These are phyloP conservation scores for Neopelma chrysocephalum DNA, from an alignment of 2,797 vertebrate species.

Conservation along the genomic window DNA sequence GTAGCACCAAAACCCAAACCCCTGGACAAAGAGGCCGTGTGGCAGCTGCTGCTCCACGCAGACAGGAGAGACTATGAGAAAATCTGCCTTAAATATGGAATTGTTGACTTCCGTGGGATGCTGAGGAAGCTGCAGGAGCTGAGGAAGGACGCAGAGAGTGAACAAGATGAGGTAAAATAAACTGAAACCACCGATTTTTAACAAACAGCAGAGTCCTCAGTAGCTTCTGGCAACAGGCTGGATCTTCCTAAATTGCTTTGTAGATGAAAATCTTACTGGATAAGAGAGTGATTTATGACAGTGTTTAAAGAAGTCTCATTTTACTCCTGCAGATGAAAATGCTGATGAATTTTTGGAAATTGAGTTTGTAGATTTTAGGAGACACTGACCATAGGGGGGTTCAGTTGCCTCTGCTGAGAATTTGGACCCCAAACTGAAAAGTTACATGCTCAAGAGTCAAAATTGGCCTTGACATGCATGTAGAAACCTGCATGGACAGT, in stretches of 20 bases:
- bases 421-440: neutral
- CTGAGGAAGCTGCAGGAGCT: slow-evolving; percentile 83
- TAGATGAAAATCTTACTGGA: neutral
- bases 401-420: neutral
- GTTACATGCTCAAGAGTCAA: neutral
- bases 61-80: slow-evolving; percentile 87
- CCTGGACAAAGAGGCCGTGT: slow-evolving; percentile 79
- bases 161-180: slow-evolving; percentile 81
- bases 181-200: neutral
- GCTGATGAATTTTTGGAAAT: neutral
- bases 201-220: neutral
- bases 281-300: neutral
- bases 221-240: neutral
- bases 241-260: neutral
- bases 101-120: slow-evolving; percentile 87
- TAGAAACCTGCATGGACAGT: neutral
- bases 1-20: slow-evolving; percentile 35
- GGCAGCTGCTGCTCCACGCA: slow-evolving; percentile 84
- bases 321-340: neutral
- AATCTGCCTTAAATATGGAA: slow-evolving; percentile 84
- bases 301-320: neutral
- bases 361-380: neutral
- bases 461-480: neutral
- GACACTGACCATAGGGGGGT: neutral
- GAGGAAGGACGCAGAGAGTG: slow-evolving; percentile 77